Evolutionary conservation across 2,797 vertebrate genomes (phyloP).

Genomic region (Philypnodon macrostomus): DNA sequence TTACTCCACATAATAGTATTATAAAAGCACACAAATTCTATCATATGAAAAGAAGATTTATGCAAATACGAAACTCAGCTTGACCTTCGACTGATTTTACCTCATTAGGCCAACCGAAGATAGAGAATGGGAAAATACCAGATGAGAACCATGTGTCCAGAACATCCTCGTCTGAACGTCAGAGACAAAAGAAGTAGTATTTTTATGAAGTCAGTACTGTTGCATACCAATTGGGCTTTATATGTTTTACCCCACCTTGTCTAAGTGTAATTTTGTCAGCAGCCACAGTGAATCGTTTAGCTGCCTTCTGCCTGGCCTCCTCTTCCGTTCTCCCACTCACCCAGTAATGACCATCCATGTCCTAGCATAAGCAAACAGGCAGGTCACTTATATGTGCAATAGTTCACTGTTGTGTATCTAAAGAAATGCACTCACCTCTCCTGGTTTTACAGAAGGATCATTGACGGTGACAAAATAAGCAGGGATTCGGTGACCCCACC

Average conservation of each 20-base stretch:
- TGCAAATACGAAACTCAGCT: conserved; percentile 15
- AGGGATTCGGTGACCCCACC: conserved; percentile 94
- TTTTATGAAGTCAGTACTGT: conserved; percentile 9
- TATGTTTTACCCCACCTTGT: conserved; percentile 76
- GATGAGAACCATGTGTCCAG: conserved; percentile 96
- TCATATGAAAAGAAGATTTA: conserved; percentile 4
- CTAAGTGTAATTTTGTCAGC: conserved; percentile 80
- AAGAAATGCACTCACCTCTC: conserved; percentile 74
- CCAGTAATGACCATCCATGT: conserved; percentile 87
- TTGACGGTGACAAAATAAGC: conserved; percentile 85
- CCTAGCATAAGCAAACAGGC: conserved; percentile 66
- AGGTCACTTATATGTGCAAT: conserved; percentile 10
- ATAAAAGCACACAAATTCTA: too few relatives aligned
- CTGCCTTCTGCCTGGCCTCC: conserved; percentile 83
- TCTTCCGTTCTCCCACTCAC: conserved; percentile 83
- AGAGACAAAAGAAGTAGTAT: conserved; percentile 24
- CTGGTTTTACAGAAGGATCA: conserved; percentile 76
- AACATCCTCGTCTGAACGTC: conserved; percentile 85
- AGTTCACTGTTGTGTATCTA: conserved; percentile 12
- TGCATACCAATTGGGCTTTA: conserved; percentile 19
- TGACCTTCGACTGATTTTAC: conserved; percentile 53
- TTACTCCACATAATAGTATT: too few relatives aligned
- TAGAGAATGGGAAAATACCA: conserved; percentile 91
- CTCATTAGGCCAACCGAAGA: conserved; percentile 90
- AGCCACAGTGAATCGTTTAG: conserved; percentile 81